Evolutionary conservation across 2,888 invertebrate species (phyloP), one percentile per base, ranked within the genome.

Genomic region (Euspilapteryx auroguttella): DNA sequence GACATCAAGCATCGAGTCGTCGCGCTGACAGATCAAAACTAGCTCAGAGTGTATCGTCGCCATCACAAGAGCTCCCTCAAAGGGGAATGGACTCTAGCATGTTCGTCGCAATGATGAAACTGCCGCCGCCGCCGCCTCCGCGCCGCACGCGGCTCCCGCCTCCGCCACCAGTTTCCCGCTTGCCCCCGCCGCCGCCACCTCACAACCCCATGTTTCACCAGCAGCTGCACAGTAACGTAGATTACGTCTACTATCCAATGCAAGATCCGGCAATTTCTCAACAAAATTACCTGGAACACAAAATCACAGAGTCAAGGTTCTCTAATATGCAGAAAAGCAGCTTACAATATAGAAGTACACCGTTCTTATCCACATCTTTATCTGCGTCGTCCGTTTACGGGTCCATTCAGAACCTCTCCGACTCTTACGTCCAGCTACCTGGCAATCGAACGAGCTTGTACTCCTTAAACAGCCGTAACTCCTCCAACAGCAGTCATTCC

Each of bases 191-290:
- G 23, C 71, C 88, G 3, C 86, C 89, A 1, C 87, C 88, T 0
- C 92, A 91, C 49, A 86, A 92, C 34, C 89, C 91, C 37, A 86
- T 90, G 47, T 94, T 91, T 46, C 89, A 91, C 44, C 90, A 91
- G 47, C 93, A 93, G 50, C 78, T 94, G 31, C 91, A 90, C 45
- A 93, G 93, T 34, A 93, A 94, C 48, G 90, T 91, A 3, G 93
- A 94, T 59, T 94, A 91, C 48, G 93, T 94, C 5, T 90, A 93
- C 54, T 94, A 92, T 49, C 93, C 93, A 1, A 59, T 92, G 35
- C 92, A 92, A 62, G 93, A 94, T 59, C 92, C 93, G 7, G 86
- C 89, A 0, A 81, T 93, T 25, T 92, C 92, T 37, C 90, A 91
- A 50, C 93, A 93, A 55, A 93, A 94, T 53, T 94, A 94, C 61